These are phyloP conservation scores for Pterostichus madidus DNA, from an alignment of 2,888 invertebrate genomes.

Conservation along the genomic window DNA sequence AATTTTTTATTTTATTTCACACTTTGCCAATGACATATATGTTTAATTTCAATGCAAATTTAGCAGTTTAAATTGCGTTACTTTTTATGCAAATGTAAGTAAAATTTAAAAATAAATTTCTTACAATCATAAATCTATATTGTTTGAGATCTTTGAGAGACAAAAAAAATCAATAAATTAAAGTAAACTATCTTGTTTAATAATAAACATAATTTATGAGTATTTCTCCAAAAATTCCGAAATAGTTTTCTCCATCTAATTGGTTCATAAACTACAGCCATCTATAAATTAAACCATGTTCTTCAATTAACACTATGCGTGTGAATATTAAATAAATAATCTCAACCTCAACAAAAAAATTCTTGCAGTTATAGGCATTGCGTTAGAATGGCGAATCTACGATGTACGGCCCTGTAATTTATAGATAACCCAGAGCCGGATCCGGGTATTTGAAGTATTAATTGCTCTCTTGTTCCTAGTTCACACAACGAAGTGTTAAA, in stretches of 20 bases:
- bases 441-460: slow-evolving; percentile 45
- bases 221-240: slow-evolving; percentile 34
- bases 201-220: slow-evolving; percentile 4
- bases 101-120: too few species aligned
- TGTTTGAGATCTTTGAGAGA: too few species aligned
- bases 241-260: slow-evolving; percentile 34
- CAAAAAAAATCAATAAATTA: slow-evolving; percentile 16
- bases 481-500: slow-evolving; percentile 51
- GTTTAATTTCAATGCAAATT: too few species aligned
- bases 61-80: too few species aligned
- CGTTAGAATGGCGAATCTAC: slow-evolving; percentile 48
- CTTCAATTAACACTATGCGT: slow-evolving; percentile 56
- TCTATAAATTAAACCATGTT: slow-evolving; percentile 17
- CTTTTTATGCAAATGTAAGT: too few species aligned
- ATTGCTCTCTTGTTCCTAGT: slow-evolving; percentile 38
- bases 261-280: slow-evolving; percentile 37
- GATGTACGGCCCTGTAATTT: slow-evolving; percentile 61
- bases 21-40: too few species aligned
- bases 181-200: neutral
- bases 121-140: too few species aligned
- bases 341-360: slow-evolving; percentile 1
- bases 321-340: slow-evolving; percentile 61
- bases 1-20: too few species aligned
- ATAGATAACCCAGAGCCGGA: slow-evolving; percentile 55
- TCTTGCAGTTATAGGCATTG: slow-evolving; percentile 31